Evolutionary conservation across 2,113 vertebrate genomes (phyloP).

Genomic region (Paradisaea rubra): DNA sequence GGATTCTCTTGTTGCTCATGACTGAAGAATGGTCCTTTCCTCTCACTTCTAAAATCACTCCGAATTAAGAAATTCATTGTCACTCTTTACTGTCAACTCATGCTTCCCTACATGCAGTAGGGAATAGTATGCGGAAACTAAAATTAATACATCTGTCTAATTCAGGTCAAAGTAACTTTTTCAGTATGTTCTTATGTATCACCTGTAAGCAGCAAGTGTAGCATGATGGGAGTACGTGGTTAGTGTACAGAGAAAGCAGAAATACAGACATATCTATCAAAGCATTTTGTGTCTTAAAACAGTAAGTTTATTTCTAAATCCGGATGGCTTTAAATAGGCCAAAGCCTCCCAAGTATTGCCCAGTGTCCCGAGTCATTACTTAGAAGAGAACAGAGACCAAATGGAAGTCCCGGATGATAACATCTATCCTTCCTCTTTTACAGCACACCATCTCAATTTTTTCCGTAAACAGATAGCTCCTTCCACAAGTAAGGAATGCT

Average conservation of each 20-base stretch:
- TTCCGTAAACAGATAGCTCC: not conserved
- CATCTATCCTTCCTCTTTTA: not conserved
- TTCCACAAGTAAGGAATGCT: not conserved
- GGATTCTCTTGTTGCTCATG: not conserved
- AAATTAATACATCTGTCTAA: not conserved
- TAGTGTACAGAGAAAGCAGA: not conserved
- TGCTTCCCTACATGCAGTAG: not conserved
- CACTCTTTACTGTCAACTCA: not conserved
- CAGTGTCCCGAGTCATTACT: not conserved
- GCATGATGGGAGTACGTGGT: not conserved
- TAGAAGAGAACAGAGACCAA: not conserved
- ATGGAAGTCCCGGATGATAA: not conserved
- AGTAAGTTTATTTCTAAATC: not conserved
- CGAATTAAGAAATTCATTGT: not conserved
- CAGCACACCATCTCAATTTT: not conserved
- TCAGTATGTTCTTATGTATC: not conserved
- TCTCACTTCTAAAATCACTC: not conserved
- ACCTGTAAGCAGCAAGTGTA: not conserved
- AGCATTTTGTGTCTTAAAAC: not conserved
- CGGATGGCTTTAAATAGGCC: not conserved
- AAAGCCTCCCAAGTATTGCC: not conserved
- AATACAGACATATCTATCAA: not conserved
- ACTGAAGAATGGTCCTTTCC: not conserved
- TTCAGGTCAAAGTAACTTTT: not conserved
- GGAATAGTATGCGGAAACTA: not conserved